These are phyloP conservation scores for Copidosoma aretas DNA, from an alignment of 2,888 invertebrate species.

Conservation along the genomic window DNA sequence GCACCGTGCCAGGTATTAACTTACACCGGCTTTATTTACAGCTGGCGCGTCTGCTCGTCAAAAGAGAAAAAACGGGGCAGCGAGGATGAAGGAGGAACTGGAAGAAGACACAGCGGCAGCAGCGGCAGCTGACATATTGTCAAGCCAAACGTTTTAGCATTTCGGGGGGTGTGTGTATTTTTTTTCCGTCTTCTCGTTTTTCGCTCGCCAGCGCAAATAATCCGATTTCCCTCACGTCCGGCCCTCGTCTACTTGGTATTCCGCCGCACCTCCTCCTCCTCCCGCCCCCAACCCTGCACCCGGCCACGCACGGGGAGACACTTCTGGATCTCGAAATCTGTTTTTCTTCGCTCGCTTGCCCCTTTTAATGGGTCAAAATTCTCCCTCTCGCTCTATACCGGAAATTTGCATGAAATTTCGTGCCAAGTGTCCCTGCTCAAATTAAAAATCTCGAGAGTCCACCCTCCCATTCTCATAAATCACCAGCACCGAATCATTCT, in stretches of 20 bases:
- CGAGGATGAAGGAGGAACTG: background rate
- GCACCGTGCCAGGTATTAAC: background rate
- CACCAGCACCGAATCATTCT: too few species aligned
- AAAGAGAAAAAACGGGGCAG: background rate
- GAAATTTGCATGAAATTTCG: background rate
- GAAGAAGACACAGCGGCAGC: slow-evolving; percentile 7
- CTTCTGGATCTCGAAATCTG: slow-evolving; percentile 16
- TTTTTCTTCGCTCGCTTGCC: background rate
- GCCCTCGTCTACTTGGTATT: slow-evolving; percentile 28
- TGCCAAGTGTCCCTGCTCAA: too few species aligned
- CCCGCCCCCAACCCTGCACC: background rate
- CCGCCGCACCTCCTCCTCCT: background rate
- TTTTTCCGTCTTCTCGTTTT: too few species aligned
- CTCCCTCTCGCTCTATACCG: background rate
- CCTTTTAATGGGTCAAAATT: background rate
- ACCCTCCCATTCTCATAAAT: too few species aligned
- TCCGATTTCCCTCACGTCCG: slow-evolving; percentile 8
- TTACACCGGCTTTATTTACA: background rate
- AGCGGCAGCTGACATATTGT: slow-evolving; percentile 48
- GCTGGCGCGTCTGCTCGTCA: background rate
- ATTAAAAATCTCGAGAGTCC: too few species aligned
- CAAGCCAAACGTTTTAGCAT: slow-evolving; percentile 54
- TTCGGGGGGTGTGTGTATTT: too few species aligned
- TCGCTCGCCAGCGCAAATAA: slow-evolving; percentile 36
- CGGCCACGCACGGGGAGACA: background rate